Evolutionary conservation across 2,888 invertebrate genomes (phyloP).

Genomic region (Alloplasta piceator): DNA sequence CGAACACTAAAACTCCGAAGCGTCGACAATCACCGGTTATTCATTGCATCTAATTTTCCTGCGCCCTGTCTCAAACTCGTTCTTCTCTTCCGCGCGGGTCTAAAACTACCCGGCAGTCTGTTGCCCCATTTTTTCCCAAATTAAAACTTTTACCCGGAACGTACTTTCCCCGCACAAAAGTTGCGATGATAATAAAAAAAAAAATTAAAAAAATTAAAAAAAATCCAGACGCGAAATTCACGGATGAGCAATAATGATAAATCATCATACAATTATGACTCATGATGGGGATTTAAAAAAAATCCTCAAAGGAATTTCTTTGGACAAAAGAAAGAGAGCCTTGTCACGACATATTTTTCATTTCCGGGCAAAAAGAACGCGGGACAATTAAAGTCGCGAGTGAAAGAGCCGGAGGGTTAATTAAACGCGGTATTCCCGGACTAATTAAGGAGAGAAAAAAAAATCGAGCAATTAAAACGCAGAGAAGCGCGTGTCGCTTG

Average conservation of each 20-base stretch:
- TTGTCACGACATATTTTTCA: neutral
- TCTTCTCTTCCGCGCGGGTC: neutral
- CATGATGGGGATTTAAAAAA: neutral
- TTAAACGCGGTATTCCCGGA: slow-evolving; percentile 31
- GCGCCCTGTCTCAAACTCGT: slow-evolving; percentile 20
- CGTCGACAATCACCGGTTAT: slow-evolving; percentile 72
- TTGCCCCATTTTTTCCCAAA: slow-evolving; percentile 6
- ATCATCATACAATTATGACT: slow-evolving; percentile 22
- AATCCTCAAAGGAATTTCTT: neutral
- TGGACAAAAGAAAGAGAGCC: neutral
- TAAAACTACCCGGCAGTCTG: neutral
- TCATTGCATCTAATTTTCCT: slow-evolving; percentile 62
- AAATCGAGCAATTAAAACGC: slow-evolving; percentile 29
- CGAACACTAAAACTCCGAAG: slow-evolving; percentile 28
- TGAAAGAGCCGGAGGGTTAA: slow-evolving; percentile 17
- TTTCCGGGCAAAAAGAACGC: neutral
- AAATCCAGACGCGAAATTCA: slow-evolving; percentile 1
- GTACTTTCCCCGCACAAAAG: neutral
- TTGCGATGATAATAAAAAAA: neutral
- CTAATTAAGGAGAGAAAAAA: slow-evolving; percentile 20
- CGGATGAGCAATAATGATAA: neutral
- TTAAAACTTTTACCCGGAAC: slow-evolving; percentile 33
- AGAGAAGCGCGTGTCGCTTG: slow-evolving; percentile 39
- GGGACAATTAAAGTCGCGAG: slow-evolving; percentile 13
- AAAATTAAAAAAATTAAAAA: neutral